Evolutionary conservation across 2,797 vertebrate species (phyloP).

Genomic region (Acrocephalus scirpaceus): DNA sequence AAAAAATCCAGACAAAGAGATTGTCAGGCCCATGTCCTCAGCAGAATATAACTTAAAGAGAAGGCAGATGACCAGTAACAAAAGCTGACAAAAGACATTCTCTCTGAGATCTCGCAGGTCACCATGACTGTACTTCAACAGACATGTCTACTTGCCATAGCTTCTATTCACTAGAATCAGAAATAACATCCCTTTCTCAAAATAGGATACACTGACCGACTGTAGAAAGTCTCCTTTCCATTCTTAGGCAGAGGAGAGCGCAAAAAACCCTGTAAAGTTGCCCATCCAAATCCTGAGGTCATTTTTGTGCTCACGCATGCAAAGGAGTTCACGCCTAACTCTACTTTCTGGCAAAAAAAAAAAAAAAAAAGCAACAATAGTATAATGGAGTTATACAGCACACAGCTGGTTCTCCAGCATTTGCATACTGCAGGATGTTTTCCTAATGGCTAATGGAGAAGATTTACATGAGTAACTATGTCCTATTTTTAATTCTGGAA

Average conservation of each 20-base stretch:
- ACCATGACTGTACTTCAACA: background rate
- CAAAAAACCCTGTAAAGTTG: background rate
- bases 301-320: background rate
- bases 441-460: background rate
- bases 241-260: background rate
- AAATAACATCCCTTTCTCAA: background rate
- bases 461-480: background rate
- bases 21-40: background rate
- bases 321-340: background rate
- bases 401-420: background rate
- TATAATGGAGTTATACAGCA: background rate
- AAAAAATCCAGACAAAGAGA: background rate
- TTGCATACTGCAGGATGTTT: background rate
- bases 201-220: background rate
- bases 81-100: background rate
- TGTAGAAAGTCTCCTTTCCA: background rate
- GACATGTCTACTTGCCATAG: background rate
- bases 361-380: background rate
- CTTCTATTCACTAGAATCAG: background rate
- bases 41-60: background rate
- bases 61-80: background rate
- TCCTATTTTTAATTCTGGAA: constrained; percentile 47
- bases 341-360: background rate
- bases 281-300: background rate
- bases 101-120: background rate